Conservation (phyloP, 2,113 vertebrate species). For the Lucifuga dentata region DNA sequence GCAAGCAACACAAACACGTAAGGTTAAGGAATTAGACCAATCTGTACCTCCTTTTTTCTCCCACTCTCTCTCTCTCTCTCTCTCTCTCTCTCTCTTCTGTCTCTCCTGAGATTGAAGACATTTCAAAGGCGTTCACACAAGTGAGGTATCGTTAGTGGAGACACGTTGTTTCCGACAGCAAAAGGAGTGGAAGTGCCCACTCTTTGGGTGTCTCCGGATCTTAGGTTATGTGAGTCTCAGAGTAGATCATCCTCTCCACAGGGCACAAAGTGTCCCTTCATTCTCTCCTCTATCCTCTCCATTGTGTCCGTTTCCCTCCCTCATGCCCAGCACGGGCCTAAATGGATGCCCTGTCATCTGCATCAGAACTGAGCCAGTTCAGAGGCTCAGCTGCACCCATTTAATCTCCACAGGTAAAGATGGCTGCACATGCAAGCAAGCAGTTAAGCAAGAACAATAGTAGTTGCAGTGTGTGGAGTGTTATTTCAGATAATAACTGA, state of each 20-base stretch:
- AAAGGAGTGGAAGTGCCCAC: slow-evolving; percentile 64
- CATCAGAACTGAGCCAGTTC: slow-evolving; percentile 62
- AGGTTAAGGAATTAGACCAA: slow-evolving; percentile 34
- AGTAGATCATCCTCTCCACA: slow-evolving; percentile 65
- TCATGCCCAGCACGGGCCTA: slow-evolving; percentile 52
- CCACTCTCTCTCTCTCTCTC: slow-evolving; percentile 22
- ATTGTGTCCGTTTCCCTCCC: slow-evolving; percentile 65
- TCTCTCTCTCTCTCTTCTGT: slow-evolving; percentile 25
- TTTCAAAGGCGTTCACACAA: slow-evolving; percentile 71
- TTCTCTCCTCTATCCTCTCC: slow-evolving; percentile 71
- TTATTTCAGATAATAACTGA: background rate
- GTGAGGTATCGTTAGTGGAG: slow-evolving; percentile 65
- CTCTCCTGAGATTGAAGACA: slow-evolving; percentile 41
- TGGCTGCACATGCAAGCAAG: slow-evolving; percentile 14
- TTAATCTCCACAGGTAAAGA: slow-evolving; percentile 61
- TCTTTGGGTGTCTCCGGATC: slow-evolving; percentile 78
- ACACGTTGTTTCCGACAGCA: slow-evolving; percentile 78
- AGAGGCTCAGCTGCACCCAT: slow-evolving; percentile 68
- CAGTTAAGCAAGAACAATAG: background rate
- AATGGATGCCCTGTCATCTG: slow-evolving; percentile 78
- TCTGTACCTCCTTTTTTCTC: slow-evolving; percentile 29
- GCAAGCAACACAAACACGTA: slow-evolving; percentile 51
- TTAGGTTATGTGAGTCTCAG: slow-evolving; percentile 54
- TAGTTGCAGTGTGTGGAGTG: background rate
- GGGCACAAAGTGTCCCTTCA: slow-evolving; percentile 81